These are phyloP conservation scores for Callinectes sapidus DNA, from an alignment of 2,888 invertebrate species.

Conservation along the genomic window DNA sequence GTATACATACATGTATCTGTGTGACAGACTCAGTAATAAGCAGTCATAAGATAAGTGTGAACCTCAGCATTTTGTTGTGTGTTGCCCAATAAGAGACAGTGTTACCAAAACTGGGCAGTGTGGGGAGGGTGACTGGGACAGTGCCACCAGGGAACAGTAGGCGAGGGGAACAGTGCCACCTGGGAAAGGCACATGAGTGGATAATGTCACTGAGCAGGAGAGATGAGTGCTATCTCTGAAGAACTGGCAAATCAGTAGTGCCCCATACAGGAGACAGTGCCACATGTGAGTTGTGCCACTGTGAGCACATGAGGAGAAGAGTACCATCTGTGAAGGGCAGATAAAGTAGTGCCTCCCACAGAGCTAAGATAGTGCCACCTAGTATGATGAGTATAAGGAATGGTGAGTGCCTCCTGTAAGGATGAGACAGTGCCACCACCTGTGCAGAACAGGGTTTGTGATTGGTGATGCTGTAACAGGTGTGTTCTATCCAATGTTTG, in stretches of 20 bases:
- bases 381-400: no score
- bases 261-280: background rate
- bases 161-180: background rate
- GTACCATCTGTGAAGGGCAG: background rate
- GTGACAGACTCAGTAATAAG: slow-evolving; percentile 9
- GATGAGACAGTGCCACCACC: background rate
- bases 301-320: no score
- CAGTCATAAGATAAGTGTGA: slow-evolving; percentile 7
- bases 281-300: background rate
- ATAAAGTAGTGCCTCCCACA: background rate
- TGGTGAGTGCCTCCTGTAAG: no score
- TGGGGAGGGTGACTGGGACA: background rate
- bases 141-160: no score
- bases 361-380: no score
- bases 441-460: background rate
- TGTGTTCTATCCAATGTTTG: slow-evolving; percentile 6
- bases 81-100: background rate
- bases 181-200: background rate
- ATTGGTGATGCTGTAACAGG: background rate
- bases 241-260: background rate
- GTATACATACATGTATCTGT: background rate
- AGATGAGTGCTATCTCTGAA: background rate
- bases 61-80: background rate
- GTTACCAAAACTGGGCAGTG: background rate
- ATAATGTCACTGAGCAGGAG: background rate